Evolutionary conservation across 2,888 invertebrate species (phyloP).

Genomic region (Melieria omissa): DNA sequence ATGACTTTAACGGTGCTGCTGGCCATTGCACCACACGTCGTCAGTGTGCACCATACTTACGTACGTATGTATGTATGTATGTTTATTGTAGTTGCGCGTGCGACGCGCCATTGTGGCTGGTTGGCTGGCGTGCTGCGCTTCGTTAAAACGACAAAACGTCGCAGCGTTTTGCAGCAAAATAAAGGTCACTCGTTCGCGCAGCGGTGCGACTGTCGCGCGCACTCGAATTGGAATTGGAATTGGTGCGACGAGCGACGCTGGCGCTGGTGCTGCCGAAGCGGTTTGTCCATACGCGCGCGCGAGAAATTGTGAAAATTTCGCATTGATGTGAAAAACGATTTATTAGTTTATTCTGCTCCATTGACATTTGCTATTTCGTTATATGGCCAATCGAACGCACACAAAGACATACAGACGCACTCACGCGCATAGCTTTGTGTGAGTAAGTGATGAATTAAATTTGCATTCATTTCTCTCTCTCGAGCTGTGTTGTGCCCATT

Average conservation of each 20-base stretch:
- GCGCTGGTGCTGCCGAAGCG: too few relatives aligned
- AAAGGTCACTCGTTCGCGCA: too few relatives aligned
- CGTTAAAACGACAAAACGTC: too few relatives aligned
- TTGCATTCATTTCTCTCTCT: neutral
- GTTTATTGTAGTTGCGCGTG: neutral
- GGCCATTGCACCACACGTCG: neutral
- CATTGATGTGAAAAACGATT: slow-evolving; percentile 19
- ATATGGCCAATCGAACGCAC: neutral
- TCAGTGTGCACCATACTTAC: neutral
- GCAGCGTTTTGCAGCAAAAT: too few relatives aligned
- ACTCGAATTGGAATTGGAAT: too few relatives aligned
- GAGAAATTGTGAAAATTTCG: slow-evolving; percentile 22
- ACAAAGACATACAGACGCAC: too few relatives aligned
- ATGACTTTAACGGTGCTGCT: slow-evolving; percentile 32
- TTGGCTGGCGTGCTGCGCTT: too few relatives aligned
- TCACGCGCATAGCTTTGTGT: neutral
- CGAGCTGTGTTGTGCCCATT: neutral
- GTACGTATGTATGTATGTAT: neutral
- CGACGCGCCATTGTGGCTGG: too few relatives aligned
- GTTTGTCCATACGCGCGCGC: slow-evolving; percentile 10
- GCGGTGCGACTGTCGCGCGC: too few relatives aligned
- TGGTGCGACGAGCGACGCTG: too few relatives aligned
- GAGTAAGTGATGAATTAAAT: neutral
- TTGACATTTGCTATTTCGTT: slow-evolving; percentile 20
- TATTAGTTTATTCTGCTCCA: slow-evolving; percentile 25